Conservation (phyloP, 2,113 vertebrate genomes). For the Grus americana region DNA sequence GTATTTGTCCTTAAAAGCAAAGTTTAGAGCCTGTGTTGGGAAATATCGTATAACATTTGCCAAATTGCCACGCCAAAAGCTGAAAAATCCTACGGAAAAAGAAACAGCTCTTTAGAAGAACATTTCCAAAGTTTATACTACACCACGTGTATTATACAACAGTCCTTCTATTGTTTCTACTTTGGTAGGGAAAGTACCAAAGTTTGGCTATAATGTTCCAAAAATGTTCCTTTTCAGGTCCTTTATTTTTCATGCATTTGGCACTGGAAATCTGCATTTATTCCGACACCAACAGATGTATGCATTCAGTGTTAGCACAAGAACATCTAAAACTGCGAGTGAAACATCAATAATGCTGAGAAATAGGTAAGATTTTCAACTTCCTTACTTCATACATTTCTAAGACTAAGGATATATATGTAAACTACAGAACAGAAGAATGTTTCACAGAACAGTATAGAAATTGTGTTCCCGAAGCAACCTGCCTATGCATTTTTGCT, state of each 20-base stretch:
- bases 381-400: not conserved
- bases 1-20: slow-evolving; percentile 72
- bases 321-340: not conserved
- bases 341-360: not conserved
- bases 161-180: not conserved
- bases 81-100: slow-evolving; percentile 49
- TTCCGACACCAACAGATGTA: not conserved
- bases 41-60: slow-evolving; percentile 61
- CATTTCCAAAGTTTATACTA: not conserved
- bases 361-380: not conserved
- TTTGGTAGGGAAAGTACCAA: not conserved
- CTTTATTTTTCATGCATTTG: not conserved
- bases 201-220: not conserved
- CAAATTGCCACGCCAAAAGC: slow-evolving; percentile 63
- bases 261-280: not conserved
- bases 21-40: slow-evolving; percentile 69
- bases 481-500: not conserved
- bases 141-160: not conserved
- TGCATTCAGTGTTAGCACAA: not conserved
- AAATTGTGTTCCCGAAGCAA: not conserved
- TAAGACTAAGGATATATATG: not conserved
- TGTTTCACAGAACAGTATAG: not conserved
- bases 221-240: not conserved
- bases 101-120: slow-evolving; percentile 14
- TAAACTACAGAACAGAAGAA: not conserved